Evolutionary conservation across 1,140 invertebrate species (phyloP), one percentile per base, ranked within the genome.

Genomic region (Achroia grisella): DNA sequence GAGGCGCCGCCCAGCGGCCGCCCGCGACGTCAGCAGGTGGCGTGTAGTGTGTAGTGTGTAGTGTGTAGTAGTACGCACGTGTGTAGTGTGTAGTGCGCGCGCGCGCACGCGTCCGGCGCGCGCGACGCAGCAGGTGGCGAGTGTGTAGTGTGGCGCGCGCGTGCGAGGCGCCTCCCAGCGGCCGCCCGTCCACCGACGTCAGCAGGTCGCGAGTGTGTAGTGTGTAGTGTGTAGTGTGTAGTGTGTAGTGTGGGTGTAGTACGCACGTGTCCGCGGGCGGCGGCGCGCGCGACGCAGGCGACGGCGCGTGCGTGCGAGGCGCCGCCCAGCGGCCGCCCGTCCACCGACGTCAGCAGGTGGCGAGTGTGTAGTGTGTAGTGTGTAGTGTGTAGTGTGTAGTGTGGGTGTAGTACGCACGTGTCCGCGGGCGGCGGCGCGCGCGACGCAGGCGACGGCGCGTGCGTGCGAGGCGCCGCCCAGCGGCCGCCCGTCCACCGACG

Each of bases 231-330:
- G n/a, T n/a, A n/a, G n/a, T n/a, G n/a, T n/a, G n/a, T n/a, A n/a
- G n/a, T n/a, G n/a, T n/a, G n/a, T n/a, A n/a, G n/a, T n/a, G n/a
- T n/a, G n/a, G n/a, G n/a, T n/a, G n/a, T n/a, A n/a, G 9, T 39
- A 66, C 66, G 66, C n/a, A 95, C 95, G 58, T 92, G 89, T 10
- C 95, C 94, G 45, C 91, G 89, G 10, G 90, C 81, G 0, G 93
- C 92, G 0, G 95, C 94, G 33, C 90, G 89, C 46, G 94, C 94
- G 89, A 99, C 97, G 40, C 97, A 87, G 46, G 95, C 92, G 5
- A 98, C 97, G 2, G 97, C 96, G 49, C 92, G 90, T 48, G 95
- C 93, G 78, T 99, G 97, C 0, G 94, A 94, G 1, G 94, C 93
- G 53, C 95, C 95, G 13, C 95, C 85, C 0, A 97, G 94, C 42